phyloP scores from a whole-genome alignment of 1,140 invertebrate species.

The Dendrolimus punctatus region DNA sequence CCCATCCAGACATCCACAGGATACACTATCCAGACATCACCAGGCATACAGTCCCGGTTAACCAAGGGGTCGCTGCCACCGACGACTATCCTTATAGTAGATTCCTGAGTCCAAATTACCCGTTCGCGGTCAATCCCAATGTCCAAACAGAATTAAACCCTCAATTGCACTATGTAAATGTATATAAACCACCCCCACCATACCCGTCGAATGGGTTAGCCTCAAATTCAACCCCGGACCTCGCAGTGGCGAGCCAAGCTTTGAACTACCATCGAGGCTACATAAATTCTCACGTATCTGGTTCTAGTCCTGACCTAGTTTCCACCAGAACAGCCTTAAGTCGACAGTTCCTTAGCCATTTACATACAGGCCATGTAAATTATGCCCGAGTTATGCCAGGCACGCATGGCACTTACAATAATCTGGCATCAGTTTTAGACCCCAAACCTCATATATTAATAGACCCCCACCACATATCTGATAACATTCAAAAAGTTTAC shows the following conservation, averaged over 20 bases:
- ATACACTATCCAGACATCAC: slow-evolving; percentile 76
- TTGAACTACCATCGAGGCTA: slow-evolving; percentile 70
- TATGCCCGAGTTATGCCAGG: slow-evolving; percentile 51
- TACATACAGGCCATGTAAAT: slow-evolving; percentile 41
- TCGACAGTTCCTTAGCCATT: slow-evolving; percentile 67
- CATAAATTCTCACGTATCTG: slow-evolving; percentile 76
- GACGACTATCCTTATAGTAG: slow-evolving; percentile 54
- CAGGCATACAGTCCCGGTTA: slow-evolving; percentile 66
- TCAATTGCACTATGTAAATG: slow-evolving; percentile 76
- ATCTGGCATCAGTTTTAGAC: slow-evolving; percentile 69
- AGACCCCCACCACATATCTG: slow-evolving; percentile 66
- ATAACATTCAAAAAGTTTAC: slow-evolving; percentile 74
- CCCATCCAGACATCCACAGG: slow-evolving; percentile 77
- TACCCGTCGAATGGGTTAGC: slow-evolving; percentile 82
- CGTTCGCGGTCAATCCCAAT: slow-evolving; percentile 53
- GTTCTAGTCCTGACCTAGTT: slow-evolving; percentile 84
- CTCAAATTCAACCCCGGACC: slow-evolving; percentile 86
- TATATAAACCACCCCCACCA: slow-evolving; percentile 87
- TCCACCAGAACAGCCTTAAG: slow-evolving; percentile 76
- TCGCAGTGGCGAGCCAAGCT: slow-evolving; percentile 78
- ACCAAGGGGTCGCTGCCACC: slow-evolving; percentile 34
- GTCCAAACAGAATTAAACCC: slow-evolving; percentile 46
- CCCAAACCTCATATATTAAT: slow-evolving; percentile 61
- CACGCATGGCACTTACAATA: slow-evolving; percentile 81
- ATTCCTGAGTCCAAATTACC: slow-evolving; percentile 43